These are phyloP conservation scores for Shargacucullia verbasci DNA, from an alignment of 2,888 invertebrate genomes.

Conservation along the genomic window DNA sequence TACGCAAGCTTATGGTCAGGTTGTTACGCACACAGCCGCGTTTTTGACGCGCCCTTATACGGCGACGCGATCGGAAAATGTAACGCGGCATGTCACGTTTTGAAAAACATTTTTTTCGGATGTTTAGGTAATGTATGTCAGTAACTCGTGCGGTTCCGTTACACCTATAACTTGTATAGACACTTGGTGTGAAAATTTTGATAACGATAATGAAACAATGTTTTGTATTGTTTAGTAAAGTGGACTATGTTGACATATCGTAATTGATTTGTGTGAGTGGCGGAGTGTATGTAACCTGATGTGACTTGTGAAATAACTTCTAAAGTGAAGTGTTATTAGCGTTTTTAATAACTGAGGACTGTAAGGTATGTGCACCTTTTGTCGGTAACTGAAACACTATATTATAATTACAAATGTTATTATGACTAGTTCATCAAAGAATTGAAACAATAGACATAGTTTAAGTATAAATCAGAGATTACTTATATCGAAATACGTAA, in stretches of 20 bases:
- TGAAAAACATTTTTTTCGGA: slow-evolving; percentile 51
- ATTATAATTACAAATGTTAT: slow-evolving; percentile 7
- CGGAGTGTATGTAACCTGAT: slow-evolving; percentile 55
- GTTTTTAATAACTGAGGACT: slow-evolving; percentile 54
- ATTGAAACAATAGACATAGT: not conserved
- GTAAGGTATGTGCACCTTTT: slow-evolving; percentile 62
- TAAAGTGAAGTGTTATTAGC: slow-evolving; percentile 54
- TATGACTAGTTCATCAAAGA: slow-evolving; percentile 1
- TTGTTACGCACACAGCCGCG: slow-evolving; percentile 81
- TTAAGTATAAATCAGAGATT: slow-evolving; percentile 1
- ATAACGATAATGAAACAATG: slow-evolving; percentile 39
- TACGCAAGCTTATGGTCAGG: slow-evolving; percentile 85
- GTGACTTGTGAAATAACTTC: slow-evolving; percentile 64
- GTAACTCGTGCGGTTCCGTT: slow-evolving; percentile 47
- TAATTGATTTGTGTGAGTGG: slow-evolving; percentile 55
- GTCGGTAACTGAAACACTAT: slow-evolving; percentile 23
- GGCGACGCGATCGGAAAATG: slow-evolving; percentile 74
- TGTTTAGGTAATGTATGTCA: slow-evolving; percentile 57
- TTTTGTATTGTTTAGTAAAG: slow-evolving; percentile 54
- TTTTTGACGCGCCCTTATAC: slow-evolving; percentile 61
- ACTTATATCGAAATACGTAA: not conserved
- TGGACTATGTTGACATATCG: slow-evolving; percentile 57
- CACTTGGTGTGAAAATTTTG: slow-evolving; percentile 36
- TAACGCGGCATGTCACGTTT: slow-evolving; percentile 59
- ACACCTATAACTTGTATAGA: slow-evolving; percentile 37